phyloP scores from a whole-genome alignment of 1,140 invertebrate species.

The Drosophila lini region DNA sequence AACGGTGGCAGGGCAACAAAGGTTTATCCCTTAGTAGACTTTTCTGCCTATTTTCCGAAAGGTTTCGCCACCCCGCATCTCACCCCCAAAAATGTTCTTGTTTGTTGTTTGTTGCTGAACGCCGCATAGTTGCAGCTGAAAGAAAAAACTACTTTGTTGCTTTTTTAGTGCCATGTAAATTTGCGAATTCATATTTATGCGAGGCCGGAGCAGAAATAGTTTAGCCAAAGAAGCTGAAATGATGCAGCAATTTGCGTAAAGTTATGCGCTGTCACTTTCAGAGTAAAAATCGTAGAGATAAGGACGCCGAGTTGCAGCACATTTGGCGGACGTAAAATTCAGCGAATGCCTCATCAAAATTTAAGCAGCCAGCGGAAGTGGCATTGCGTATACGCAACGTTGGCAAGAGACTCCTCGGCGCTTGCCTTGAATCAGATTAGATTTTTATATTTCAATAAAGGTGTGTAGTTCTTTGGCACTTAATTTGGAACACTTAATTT shows the following conservation, averaged over 20 bases:
- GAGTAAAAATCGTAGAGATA: neutral
- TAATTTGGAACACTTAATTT: neutral
- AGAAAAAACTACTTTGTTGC: slow-evolving; percentile 36
- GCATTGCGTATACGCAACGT: slow-evolving; percentile 50
- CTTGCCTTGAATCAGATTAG: neutral
- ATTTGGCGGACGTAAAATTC: slow-evolving; percentile 36
- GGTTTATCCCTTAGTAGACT: slow-evolving; percentile 23
- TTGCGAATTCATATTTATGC: slow-evolving; percentile 46
- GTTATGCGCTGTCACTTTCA: slow-evolving; percentile 41
- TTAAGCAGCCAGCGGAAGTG: slow-evolving; percentile 29
- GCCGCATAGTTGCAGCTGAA: slow-evolving; percentile 47
- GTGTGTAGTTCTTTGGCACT: neutral
- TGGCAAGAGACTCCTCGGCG: neutral
- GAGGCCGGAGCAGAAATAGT: slow-evolving; percentile 30
- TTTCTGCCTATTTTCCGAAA: slow-evolving; percentile 47
- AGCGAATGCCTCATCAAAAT: slow-evolving; percentile 44
- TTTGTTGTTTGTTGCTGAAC: slow-evolving; percentile 25
- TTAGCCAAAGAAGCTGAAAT: slow-evolving; percentile 48
- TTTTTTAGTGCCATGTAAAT: slow-evolving; percentile 73
- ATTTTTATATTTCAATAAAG: slow-evolving; percentile 7
- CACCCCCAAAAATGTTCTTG: slow-evolving; percentile 25
- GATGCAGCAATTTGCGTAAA: slow-evolving; percentile 64
- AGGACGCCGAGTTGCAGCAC: slow-evolving; percentile 21
- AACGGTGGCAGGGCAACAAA: slow-evolving; percentile 33
- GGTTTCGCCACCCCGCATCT: neutral